Percentiles rank a stretch among this genome's conserved stretches.
phyloP scores from a whole-genome alignment of 2,888 invertebrate genomes.

The Theretra japonica region DNA sequence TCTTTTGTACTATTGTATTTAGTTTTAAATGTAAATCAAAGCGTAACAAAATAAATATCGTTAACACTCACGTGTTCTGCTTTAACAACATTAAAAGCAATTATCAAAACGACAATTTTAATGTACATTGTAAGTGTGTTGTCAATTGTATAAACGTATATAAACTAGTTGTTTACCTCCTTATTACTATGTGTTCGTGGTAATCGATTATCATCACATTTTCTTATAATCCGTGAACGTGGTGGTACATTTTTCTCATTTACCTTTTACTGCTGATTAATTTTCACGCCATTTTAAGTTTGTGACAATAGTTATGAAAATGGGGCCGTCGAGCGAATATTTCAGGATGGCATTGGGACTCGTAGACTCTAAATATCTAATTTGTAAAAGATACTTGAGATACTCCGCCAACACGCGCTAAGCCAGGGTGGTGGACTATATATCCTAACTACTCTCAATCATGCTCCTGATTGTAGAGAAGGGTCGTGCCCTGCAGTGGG shows the following conservation, averaged over 20 bases:
- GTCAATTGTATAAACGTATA: background rate
- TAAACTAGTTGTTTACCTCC: background rate
- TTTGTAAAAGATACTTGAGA: too few relatives aligned
- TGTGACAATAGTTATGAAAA: constrained; percentile 25
- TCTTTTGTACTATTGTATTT: background rate
- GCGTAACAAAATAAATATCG: background rate
- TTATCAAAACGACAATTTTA: constrained; percentile 5
- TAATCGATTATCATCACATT: constrained; percentile 20
- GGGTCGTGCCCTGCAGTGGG: too few relatives aligned
- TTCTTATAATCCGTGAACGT: constrained; percentile 17
- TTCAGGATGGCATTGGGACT: background rate
- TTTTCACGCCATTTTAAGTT: constrained; percentile 48
- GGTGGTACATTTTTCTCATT: constrained; percentile 33
- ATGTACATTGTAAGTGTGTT: background rate
- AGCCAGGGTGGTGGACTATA: too few relatives aligned
- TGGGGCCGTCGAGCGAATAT: background rate
- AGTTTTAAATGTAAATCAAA: background rate
- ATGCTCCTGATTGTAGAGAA: too few relatives aligned
- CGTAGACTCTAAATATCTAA: background rate
- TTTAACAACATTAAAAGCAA: background rate
- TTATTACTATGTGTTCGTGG: background rate
- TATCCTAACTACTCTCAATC: too few relatives aligned
- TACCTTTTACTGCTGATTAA: constrained; percentile 52
- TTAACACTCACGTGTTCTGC: constrained; percentile 3
- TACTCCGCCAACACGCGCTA: too few relatives aligned